These are phyloP conservation scores for Tupaia tana DNA, from an alignment of 2,113 vertebrate species.

Conservation along the genomic window DNA sequence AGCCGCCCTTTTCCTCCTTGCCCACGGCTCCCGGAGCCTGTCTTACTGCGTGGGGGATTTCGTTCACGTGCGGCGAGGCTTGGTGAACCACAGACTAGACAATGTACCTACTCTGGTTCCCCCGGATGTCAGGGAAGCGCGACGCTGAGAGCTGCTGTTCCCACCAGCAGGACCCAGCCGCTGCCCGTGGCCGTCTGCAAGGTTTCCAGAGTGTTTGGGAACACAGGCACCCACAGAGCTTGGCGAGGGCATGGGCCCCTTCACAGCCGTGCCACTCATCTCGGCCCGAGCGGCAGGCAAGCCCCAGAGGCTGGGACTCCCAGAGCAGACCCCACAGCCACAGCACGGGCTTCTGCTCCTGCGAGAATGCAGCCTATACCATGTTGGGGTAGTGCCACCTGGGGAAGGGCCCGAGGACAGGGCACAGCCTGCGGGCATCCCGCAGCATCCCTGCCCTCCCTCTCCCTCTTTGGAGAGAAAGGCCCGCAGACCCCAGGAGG, in stretches of 20 bases:
- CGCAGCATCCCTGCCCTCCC: not conserved
- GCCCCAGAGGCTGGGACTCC: no score
- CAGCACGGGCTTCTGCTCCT: not conserved
- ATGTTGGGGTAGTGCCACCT: not conserved
- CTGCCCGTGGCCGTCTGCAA: accelerated
- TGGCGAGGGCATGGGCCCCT: no score
- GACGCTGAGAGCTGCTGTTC: constrained; percentile 61
- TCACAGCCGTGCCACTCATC: not conserved
- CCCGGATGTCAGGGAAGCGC: constrained; percentile 69
- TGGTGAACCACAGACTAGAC: constrained; percentile 72
- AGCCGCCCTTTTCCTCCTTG: accelerated
- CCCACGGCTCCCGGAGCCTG: not conserved
- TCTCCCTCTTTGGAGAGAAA: not conserved
- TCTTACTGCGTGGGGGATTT: not conserved
- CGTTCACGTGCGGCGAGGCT: constrained; percentile 53
- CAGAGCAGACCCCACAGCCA: not conserved
- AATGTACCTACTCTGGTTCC: constrained; percentile 72
- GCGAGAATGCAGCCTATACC: no score
- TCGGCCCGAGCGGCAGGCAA: not conserved
- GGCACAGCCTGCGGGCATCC: not conserved
- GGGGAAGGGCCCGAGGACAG: no score
- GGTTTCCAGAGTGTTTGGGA: not conserved
- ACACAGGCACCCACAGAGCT: no score
- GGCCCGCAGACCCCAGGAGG: constrained; percentile 69
- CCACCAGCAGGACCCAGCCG: not conserved